Evolutionary conservation across 2,888 invertebrate species (phyloP), one percentile per base, ranked within the genome.

Genomic region (Temnothorax unifasciatus): DNA sequence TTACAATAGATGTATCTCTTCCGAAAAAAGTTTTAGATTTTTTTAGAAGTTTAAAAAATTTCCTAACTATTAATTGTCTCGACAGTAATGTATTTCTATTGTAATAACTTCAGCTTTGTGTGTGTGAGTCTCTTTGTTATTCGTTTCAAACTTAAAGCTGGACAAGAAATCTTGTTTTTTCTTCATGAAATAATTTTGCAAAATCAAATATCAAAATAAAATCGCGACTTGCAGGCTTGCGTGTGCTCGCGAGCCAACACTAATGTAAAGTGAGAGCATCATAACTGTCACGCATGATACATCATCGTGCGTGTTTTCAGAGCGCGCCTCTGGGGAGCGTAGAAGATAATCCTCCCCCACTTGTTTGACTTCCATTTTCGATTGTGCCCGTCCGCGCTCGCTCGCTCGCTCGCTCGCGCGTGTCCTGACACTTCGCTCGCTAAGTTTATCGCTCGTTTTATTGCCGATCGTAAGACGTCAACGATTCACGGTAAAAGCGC

Each of bases 381-480:
- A 90, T 88, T 84, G 87, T 75, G 44, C 83, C 54, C 71, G 64
- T 52, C 21, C 50, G 61, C 83, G 83, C 82, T 47, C 75, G 64
- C 18, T 54, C 54, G 57, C 25, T 52, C 13, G 21, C 84, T 90
- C 91, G 86, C 69, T 57, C 83, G 44, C 59, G 52, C 77, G 84
- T 73, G 47, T 41, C 66, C 81, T 57, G 88, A 85, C 85, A 82
- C 77, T 29, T 47, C 68, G 38, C 57, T 63, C 85, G 75, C 84
- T 59, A 82, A 87, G 88, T 90, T 90, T 90, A 90, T 90, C 91
- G 87, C 69, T 57, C 83, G 64, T 69, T 90, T 91, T 91, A 90
- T 84, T 74, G 77, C 84, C 91, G 86, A 90, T 91, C 90, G 89
- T 91, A 90, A 90, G 88, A 88, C 89, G 86, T 89, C 91, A 76